A percentile compares a stretch with the other conserved stretches of the same genome.
Evolutionary conservation across 64 coral and sea anemone genomes (phyloP).

Genomic region (Dendrophyllia cribrosa): DNA sequence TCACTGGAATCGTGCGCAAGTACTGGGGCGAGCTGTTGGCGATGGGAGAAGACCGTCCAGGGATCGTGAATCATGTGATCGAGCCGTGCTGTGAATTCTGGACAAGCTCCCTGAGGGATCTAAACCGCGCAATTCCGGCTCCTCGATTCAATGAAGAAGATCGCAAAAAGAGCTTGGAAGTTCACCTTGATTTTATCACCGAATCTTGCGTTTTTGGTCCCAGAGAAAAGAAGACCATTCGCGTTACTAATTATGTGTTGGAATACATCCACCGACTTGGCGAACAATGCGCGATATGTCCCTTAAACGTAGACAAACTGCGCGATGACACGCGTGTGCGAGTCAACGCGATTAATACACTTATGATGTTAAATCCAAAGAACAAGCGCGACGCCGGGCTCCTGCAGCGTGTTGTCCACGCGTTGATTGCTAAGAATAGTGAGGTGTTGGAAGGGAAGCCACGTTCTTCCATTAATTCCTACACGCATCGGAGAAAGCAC

Average conservation of each 20-base stretch:
- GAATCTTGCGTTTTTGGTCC: slow-evolving; percentile 78
- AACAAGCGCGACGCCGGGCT: slow-evolving; percentile 34
- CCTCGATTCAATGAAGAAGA: slow-evolving; percentile 2
- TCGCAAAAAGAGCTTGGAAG: slow-evolving; percentile 20
- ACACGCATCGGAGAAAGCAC: slow-evolving; percentile 76
- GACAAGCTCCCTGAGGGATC: background rate
- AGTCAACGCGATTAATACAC: slow-evolving; percentile 76
- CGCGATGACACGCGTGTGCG: slow-evolving; percentile 75
- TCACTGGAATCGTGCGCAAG: slow-evolving; percentile 65
- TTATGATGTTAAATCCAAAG: slow-evolving; percentile 61
- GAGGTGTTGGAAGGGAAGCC: slow-evolving; percentile 56
- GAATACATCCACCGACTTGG: slow-evolving; percentile 74
- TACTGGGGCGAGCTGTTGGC: slow-evolving; percentile 65
- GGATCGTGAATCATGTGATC: slow-evolving; percentile 81
- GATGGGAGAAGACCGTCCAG: slow-evolving; percentile 75
- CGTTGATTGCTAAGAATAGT: slow-evolving; percentile 58
- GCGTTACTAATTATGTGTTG: slow-evolving; percentile 51
- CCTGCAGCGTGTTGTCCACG: slow-evolving; percentile 39
- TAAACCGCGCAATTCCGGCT: background rate
- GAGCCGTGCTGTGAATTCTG: slow-evolving; percentile 79
- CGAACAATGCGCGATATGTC: slow-evolving; percentile 27
- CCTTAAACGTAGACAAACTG: slow-evolving; percentile 46
- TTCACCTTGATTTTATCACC: slow-evolving; percentile 54
- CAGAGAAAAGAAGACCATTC: slow-evolving; percentile 54
- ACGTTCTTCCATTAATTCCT: slow-evolving; percentile 78